A percentile compares a stretch with the other conserved stretches of the same genome.
These are phyloP conservation scores for Encarsia formosa DNA, from an alignment of 2,888 invertebrate species.

Conservation along the genomic window DNA sequence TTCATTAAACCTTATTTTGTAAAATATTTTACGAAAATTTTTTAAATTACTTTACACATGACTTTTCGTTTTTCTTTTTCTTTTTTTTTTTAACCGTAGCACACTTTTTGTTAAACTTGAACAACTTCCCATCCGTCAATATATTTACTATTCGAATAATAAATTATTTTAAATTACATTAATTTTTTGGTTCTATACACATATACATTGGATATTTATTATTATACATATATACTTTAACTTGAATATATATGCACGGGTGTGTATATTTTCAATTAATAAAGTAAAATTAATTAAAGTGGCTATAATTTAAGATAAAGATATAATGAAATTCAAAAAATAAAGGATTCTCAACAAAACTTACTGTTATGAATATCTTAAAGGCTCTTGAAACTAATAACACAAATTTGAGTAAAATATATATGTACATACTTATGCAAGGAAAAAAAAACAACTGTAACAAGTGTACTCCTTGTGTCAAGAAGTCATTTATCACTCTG, in stretches of 20 bases:
- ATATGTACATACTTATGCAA: conserved; percentile 7
- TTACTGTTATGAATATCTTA: conserved; percentile 5
- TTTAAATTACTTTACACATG: too few relatives aligned
- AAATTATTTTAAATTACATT: conserved; percentile 43
- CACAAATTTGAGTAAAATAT: conserved; percentile 23
- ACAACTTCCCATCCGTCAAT: conserved; percentile 36
- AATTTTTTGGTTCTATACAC: conserved; percentile 40
- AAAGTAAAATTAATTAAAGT: conserved; percentile 28
- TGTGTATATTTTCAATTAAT: conserved; percentile 27
- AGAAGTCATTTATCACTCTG: conserved; percentile 20
- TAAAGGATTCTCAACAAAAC: conserved; percentile 32
- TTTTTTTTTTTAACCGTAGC: conserved; percentile 7
- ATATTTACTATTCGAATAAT: conserved; percentile 34
- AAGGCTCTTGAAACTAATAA: conserved; percentile 18
- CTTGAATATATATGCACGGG: conserved; percentile 33
- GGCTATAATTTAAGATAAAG: neutral
- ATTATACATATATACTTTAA: conserved; percentile 29
- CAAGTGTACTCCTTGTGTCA: conserved; percentile 10
- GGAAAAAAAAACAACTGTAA: conserved; percentile 31
- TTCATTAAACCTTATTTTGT: too few relatives aligned
- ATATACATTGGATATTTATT: conserved; percentile 33
- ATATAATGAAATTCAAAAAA: conserved; percentile 16
- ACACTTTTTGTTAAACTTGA: conserved; percentile 41
- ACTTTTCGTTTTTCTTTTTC: neutral
- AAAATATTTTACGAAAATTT: too few relatives aligned